phyloP scores from a whole-genome alignment of 2,888 invertebrate genomes.

The Metopia argyrocephala region DNA sequence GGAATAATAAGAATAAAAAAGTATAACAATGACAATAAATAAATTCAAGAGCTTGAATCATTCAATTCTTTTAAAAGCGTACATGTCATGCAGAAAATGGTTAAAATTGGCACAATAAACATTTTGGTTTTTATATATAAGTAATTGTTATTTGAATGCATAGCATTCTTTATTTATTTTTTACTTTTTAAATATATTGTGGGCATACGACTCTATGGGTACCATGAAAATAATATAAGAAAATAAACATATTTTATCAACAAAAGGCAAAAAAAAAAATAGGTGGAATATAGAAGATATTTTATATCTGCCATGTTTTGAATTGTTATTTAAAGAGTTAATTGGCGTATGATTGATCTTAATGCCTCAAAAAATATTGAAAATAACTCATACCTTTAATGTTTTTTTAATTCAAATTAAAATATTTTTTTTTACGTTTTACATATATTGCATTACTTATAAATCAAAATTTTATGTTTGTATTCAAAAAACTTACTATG shows the following conservation, averaged over 20 bases:
- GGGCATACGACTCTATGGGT: too few relatives aligned
- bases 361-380: too few relatives aligned
- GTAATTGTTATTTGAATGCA: conserved; percentile 11
- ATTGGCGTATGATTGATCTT: not conserved
- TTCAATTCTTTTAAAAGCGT: conserved; percentile 31
- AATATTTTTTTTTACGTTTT: too few relatives aligned
- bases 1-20: not conserved
- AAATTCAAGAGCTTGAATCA: conserved; percentile 46
- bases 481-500: too few relatives aligned
- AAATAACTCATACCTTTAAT: not conserved
- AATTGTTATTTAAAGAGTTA: not conserved
- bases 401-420: not conserved
- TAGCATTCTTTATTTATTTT: not conserved
- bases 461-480: too few relatives aligned
- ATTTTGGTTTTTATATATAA: not conserved
- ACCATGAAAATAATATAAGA: too few relatives aligned
- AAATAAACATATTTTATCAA: too few relatives aligned
- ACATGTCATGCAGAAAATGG: conserved; percentile 46
- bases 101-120: conserved; percentile 36
- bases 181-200: not conserved
- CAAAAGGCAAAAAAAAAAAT: not conserved
- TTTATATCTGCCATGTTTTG: too few relatives aligned
- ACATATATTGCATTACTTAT: too few relatives aligned
- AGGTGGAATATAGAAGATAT: too few relatives aligned
- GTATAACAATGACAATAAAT: conserved; percentile 36